Percentiles rank a stretch among this genome's conserved stretches.
Conservation (phyloP, 2,113 vertebrate genomes). For the Brachionichthys hirsutus region DNA sequence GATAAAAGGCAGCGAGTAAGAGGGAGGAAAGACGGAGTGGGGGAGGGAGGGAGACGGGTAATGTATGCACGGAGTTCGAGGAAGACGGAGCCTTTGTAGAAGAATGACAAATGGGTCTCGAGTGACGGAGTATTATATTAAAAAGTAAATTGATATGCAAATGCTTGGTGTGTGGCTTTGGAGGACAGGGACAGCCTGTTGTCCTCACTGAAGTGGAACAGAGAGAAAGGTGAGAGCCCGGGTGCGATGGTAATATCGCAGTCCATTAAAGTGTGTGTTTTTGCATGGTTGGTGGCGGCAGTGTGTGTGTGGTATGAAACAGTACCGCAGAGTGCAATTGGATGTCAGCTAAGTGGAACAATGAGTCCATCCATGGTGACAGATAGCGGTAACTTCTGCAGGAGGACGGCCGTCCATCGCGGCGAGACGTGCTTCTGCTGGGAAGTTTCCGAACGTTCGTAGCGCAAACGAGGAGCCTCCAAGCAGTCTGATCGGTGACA, state of each 20-base stretch:
- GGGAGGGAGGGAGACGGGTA: conserved; percentile 41
- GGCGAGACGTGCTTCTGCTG: conserved; percentile 16
- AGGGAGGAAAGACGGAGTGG: conserved; percentile 20
- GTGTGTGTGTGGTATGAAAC: conserved; percentile 12
- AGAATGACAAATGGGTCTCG: conserved; percentile 76
- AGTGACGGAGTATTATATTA: conserved; percentile 79
- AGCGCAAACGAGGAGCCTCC: not conserved
- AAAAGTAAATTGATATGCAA: conserved; percentile 84
- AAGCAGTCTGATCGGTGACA: not conserved
- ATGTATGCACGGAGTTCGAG: conserved; percentile 62
- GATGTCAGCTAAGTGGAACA: conserved; percentile 46
- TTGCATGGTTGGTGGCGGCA: conserved; percentile 21
- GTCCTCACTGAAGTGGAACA: conserved; percentile 72
- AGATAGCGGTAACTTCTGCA: conserved; percentile 29
- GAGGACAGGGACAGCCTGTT: conserved; percentile 74
- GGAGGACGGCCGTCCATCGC: conserved; percentile 6
- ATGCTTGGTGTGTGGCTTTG: conserved; percentile 70
- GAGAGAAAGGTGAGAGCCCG: conserved; percentile 50
- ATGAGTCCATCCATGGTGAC: conserved; percentile 23
- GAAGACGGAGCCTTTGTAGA: conserved; percentile 56
- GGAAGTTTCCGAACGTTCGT: conserved; percentile 1
- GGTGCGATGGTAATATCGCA: conserved; percentile 42
- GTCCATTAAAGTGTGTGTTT: conserved; percentile 51
- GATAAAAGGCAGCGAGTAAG: conserved; percentile 44
- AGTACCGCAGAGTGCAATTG: conserved; percentile 25